Evolutionary conservation across 2,888 invertebrate species (phyloP), one percentile per base, ranked within the genome.

Genomic region (Lepidocyrtinus sp.): DNA sequence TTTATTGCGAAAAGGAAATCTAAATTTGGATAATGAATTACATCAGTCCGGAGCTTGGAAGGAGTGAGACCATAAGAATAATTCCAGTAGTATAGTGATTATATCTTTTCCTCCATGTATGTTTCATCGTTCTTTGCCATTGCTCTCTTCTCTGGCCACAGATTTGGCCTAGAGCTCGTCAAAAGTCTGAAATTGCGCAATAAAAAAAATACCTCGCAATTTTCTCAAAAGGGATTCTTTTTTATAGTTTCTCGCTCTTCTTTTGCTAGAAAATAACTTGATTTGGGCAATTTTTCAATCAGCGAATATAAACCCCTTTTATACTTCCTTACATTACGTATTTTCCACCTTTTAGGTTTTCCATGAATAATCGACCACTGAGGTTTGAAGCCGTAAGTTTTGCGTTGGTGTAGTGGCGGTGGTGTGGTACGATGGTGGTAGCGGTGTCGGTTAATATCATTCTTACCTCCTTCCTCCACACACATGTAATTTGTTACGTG

Each of bases 401-500:
- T 1, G 17, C 19, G 26, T n/a, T 7, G 1, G 1, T 7, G 19
- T 36, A 36, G 19, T 65, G 65, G 36, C 24, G 62, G 17, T 26
- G 65, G 19, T 65, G 61, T 2, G 24, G 19, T 68, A 27, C 21
- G 70, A n/a, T 61, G 25, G 26, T n/a, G n/a, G n/a, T n/a, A 12
- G 26, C 21, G 25, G 45, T 59, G 59, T 22, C 36, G 15, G 19
- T 17, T n/a, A 65, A 7, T 65, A 65, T 19, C n/a, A n/a, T n/a
- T n/a, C 36, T 21, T 27, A 36, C 65, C 36, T n/a, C 9, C 24
- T 17, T 65, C 65, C 69, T 24, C 24, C 15, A 25, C 70, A 15
- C 24, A 15, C 24, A 45, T 67, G 71, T 77, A 71, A 72, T 77
- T 77, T 72, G 77, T 72, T 72, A 71, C 77, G 65, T 77, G 71